A percentile compares a stretch with the other conserved stretches of the same genome.
Evolutionary conservation across 2,797 vertebrate species (phyloP).

Genomic region (Glossophaga mutica): DNA sequence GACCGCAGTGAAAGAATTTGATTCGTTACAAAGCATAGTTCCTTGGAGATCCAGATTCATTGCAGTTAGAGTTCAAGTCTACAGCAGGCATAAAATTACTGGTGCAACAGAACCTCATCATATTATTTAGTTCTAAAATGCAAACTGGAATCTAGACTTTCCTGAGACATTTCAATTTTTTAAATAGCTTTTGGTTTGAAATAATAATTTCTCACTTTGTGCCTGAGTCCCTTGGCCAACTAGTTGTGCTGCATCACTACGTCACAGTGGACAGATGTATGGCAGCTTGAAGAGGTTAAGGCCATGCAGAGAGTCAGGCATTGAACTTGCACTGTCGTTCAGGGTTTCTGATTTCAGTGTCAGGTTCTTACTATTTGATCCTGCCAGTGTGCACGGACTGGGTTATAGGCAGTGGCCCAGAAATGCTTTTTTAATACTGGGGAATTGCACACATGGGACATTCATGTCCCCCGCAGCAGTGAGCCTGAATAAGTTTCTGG

Average conservation of each 20-base stretch:
- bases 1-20: background rate
- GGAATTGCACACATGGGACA: background rate
- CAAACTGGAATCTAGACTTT: background rate
- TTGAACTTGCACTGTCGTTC: background rate
- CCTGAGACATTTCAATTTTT: background rate
- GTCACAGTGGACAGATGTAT: background rate
- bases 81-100: background rate
- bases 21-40: background rate
- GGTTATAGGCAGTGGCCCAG: background rate
- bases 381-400: background rate
- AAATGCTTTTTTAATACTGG: background rate
- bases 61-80: background rate
- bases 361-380: background rate
- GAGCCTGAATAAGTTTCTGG: background rate
- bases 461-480: background rate
- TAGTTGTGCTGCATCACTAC: background rate
- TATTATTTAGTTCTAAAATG: background rate
- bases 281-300: background rate
- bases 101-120: background rate
- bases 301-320: background rate
- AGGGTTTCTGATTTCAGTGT: background rate
- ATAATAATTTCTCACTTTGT: background rate
- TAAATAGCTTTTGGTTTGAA: background rate
- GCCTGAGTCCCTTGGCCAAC: background rate
- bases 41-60: background rate